Evolutionary conservation across 2,888 invertebrate genomes (phyloP), one percentile per base, ranked within the genome.

Genomic region (Cancer borealis): DNA sequence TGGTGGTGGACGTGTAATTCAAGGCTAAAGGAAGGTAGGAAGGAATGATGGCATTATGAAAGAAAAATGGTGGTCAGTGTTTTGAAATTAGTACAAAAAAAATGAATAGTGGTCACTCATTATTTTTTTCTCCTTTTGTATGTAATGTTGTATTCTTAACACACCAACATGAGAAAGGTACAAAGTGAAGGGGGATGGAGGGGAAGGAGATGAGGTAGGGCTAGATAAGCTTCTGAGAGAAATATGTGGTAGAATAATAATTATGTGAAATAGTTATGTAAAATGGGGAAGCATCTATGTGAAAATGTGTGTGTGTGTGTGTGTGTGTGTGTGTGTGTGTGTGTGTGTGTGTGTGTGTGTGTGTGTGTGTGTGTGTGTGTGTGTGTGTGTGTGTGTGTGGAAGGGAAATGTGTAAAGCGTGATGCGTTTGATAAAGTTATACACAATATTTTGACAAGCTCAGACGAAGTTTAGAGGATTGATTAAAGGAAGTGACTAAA

Each of bases 51-150:
- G 66, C n/a, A 54, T n/a, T 21, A 66, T 66, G 66, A n/a, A 66
- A 66, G 21, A n/a, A n/a, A 66, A 1, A 5, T n/a, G 66, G 66
- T 66, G 66, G n/a, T 66, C n/a, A 66, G 66, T 21, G 66, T 66
- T 66, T 66, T 66, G 66, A 66, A 66, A n/a, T 66, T 21, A 66
- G n/a, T 66, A n/a, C n/a, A 66, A n/a, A n/a, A 66, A n/a, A 66
- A 66, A n/a, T 21, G n/a, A 3, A 3, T 2, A n/a, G 66, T 8
- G n/a, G 66, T 66, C 66, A n/a, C 66, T n/a, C n/a, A 66, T 60
- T 12, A 66, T 21, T 66, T 66, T 66, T 4, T n/a, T 66, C n/a
- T 66, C 3, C n/a, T 66, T n/a, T n/a, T 66, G 21, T 54, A 4
- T 4, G 6, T n/a, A 6, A n/a, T 66, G 6, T 66, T 66, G 21